Evolutionary conservation across 64 coral and sea anemone genomes (phyloP).

Genomic region (Dendronephthya gigantea): DNA sequence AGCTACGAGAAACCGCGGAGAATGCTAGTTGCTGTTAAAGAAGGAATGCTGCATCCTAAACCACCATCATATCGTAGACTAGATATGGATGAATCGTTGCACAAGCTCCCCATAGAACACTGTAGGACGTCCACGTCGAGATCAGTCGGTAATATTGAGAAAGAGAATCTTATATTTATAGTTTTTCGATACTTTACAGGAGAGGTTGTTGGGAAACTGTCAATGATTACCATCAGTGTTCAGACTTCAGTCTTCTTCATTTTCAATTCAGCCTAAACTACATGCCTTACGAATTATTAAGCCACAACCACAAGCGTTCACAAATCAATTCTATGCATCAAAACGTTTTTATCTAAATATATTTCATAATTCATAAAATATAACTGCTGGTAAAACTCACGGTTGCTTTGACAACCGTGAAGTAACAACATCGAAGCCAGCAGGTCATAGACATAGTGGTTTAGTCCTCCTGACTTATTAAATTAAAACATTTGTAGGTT

Average conservation of each 20-base stretch:
- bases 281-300: too few species aligned
- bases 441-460: neutral
- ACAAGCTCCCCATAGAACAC: conserved; percentile 94
- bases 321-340: too few species aligned
- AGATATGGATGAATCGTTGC: conserved; percentile 61
- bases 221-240: too few species aligned
- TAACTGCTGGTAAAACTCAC: neutral
- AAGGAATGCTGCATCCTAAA: conserved; percentile 87
- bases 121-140: conserved; percentile 89
- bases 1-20: conserved; percentile 60
- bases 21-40: conserved; percentile 88
- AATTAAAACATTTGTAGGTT: too few species aligned
- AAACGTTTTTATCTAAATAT: too few species aligned
- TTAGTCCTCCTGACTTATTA: too few species aligned
- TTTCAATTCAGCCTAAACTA: too few species aligned
- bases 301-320: too few species aligned
- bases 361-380: neutral
- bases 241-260: too few species aligned
- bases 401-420: neutral
- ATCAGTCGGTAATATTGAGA: conserved; percentile 53
- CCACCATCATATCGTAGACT: conserved; percentile 71
- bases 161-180: neutral
- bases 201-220: too few species aligned
- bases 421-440: neutral
- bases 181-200: too few species aligned